phyloP scores from a whole-genome alignment of 2,113 vertebrate genomes.

The Oceanites oceanicus region DNA sequence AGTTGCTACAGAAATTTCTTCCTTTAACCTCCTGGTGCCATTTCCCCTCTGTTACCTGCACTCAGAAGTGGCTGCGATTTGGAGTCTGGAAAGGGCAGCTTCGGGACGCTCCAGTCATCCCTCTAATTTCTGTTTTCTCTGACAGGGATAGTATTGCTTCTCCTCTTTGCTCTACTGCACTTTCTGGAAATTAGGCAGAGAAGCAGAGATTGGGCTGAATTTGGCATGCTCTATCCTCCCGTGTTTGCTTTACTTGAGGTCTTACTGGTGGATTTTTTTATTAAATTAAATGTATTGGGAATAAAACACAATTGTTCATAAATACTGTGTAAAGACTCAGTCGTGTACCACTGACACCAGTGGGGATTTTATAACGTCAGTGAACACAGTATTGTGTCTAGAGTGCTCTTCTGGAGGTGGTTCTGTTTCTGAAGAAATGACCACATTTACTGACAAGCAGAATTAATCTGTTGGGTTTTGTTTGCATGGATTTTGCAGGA shows the following conservation, averaged over 20 bases:
- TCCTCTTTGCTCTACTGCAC: neutral
- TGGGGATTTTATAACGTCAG: neutral
- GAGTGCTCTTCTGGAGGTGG: neutral
- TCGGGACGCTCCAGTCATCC: fast-evolving
- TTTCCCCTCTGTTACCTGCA: neutral
- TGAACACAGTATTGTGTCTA: neutral
- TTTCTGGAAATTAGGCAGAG: neutral
- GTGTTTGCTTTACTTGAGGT: neutral
- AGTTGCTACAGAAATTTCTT: neutral
- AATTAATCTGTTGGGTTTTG: constrained; percentile 25
- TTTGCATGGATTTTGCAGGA: constrained; percentile 24
- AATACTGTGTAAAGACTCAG: neutral
- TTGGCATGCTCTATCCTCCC: neutral
- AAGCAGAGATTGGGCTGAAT: neutral
- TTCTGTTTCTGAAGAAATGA: neutral
- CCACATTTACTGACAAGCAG: neutral
- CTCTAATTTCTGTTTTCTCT: neutral
- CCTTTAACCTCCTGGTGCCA: neutral
- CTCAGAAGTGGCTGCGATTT: neutral
- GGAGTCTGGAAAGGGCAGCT: neutral
- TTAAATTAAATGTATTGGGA: neutral
- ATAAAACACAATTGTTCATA: neutral
- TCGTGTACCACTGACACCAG: neutral
- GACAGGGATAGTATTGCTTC: neutral
- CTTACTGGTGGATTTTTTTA: neutral